Conservation (phyloP, 2,113 vertebrate genomes). For the Carollia perspicillata region DNA sequence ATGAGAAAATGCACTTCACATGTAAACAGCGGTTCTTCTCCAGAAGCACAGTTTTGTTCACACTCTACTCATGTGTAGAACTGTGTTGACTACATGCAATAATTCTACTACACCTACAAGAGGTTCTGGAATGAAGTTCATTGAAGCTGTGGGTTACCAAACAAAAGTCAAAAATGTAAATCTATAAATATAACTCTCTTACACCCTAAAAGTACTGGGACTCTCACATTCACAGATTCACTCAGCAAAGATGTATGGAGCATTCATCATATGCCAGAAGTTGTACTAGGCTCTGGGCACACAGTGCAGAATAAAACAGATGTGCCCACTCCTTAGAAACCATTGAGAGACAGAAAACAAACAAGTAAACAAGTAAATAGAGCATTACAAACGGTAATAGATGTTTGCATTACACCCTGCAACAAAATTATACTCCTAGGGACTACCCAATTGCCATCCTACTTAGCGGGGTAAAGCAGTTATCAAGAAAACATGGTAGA, state of each 20-base stretch:
- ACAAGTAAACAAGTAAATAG: background rate
- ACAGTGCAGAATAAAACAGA: background rate
- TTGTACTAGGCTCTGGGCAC: background rate
- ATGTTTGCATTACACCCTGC: background rate
- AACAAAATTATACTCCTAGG: conserved; percentile 43
- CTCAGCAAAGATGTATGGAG: background rate
- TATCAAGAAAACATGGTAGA: conserved; percentile 11
- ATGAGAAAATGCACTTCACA: background rate
- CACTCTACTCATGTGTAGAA: background rate
- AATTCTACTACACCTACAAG: background rate
- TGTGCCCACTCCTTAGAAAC: background rate
- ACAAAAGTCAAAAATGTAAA: background rate
- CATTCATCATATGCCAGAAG: background rate
- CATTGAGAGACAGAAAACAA: background rate
- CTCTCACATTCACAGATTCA: conserved; percentile 9
- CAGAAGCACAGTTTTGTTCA: conserved; percentile 20
- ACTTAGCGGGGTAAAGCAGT: background rate
- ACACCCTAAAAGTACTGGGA: background rate
- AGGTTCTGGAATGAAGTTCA: background rate
- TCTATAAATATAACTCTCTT: background rate
- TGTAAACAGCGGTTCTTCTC: background rate
- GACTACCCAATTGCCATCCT: background rate
- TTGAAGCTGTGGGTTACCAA: background rate
- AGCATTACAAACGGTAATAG: conserved; percentile 21
- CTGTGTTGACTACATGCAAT: background rate